phyloP scores from a whole-genome alignment of 2,797 vertebrate species.

The Steatocranus sp. region DNA sequence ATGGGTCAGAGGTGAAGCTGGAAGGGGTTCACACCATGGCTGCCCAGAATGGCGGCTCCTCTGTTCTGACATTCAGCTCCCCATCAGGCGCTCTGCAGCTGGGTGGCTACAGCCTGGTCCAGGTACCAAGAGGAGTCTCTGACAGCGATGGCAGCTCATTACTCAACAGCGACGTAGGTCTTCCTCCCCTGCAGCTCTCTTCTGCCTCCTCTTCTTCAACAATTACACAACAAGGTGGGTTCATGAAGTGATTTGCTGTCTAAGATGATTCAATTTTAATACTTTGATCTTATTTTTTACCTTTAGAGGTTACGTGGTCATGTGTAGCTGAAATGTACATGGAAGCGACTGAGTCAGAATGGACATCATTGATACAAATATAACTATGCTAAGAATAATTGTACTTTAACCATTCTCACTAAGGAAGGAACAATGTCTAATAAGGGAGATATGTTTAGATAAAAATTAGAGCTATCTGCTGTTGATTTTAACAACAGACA shows the following conservation, averaged over 20 bases:
- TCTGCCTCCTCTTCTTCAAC: slow-evolving; percentile 79
- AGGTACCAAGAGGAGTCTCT: slow-evolving; percentile 82
- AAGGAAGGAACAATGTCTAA: not conserved
- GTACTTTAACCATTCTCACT: not conserved
- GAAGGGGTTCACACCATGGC: slow-evolving; percentile 83
- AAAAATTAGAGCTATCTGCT: not conserved
- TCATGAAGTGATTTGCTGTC: not conserved
- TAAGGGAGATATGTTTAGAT: not conserved
- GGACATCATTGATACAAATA: not conserved
- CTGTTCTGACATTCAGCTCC: slow-evolving; percentile 88
- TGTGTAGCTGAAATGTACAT: not conserved
- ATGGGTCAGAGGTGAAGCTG: slow-evolving; percentile 88
- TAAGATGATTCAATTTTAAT: not conserved
- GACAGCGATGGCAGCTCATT: slow-evolving; percentile 80
- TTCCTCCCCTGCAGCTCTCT: slow-evolving; percentile 88
- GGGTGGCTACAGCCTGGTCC: slow-evolving; percentile 93
- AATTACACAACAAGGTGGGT: slow-evolving; percentile 88
- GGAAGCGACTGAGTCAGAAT: not conserved
- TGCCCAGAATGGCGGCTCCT: slow-evolving; percentile 87
- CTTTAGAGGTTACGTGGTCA: not conserved
- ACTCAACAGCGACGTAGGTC: slow-evolving; percentile 84
- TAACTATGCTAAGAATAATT: not conserved
- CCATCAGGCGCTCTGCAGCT: slow-evolving; percentile 84
- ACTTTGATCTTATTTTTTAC: not conserved
- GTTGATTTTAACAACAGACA: not conserved